Conservation (phyloP, 2,888 invertebrate species). For the Beris morrisii region DNA sequence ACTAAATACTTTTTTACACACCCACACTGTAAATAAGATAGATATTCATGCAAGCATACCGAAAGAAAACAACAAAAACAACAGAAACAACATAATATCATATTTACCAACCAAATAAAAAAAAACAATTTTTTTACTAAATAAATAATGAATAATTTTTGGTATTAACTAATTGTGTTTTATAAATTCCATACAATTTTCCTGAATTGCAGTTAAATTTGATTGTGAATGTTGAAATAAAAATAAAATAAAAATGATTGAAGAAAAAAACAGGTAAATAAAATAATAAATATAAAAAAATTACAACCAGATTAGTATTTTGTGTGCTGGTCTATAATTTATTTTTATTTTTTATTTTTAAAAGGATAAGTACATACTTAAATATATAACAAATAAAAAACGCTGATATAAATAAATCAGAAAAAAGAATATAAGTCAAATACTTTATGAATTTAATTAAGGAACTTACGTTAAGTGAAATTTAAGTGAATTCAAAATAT, state of each 20-base stretch:
- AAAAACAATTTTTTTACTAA: too few species aligned
- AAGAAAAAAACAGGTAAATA: conserved; percentile 16
- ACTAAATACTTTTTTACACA: conserved; percentile 20
- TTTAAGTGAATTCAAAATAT: conserved; percentile 29
- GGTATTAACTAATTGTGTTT: too few species aligned
- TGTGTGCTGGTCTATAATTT: too few species aligned
- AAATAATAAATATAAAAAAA: conserved; percentile 20
- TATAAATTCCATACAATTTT: too few species aligned
- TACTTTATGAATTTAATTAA: conserved; percentile 25
- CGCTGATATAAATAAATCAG: conserved; percentile 9
- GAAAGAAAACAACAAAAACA: too few species aligned
- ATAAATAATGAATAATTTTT: too few species aligned
- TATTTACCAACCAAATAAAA: too few species aligned
- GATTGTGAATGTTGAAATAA: neutral
- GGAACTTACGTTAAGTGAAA: conserved; percentile 8
- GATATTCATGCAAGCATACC: too few species aligned
- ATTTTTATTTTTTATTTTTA: neutral
- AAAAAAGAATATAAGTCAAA: conserved; percentile 30
- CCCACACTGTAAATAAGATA: neutral
- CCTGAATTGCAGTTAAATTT: neutral
- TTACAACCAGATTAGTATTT: neutral
- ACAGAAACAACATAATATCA: too few species aligned
- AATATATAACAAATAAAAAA: conserved; percentile 31
- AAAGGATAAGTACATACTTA: conserved; percentile 15
- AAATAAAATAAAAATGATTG: neutral